phyloP scores from a whole-genome alignment of 2,113 vertebrate genomes.

The Malurus alboscapulatus region DNA sequence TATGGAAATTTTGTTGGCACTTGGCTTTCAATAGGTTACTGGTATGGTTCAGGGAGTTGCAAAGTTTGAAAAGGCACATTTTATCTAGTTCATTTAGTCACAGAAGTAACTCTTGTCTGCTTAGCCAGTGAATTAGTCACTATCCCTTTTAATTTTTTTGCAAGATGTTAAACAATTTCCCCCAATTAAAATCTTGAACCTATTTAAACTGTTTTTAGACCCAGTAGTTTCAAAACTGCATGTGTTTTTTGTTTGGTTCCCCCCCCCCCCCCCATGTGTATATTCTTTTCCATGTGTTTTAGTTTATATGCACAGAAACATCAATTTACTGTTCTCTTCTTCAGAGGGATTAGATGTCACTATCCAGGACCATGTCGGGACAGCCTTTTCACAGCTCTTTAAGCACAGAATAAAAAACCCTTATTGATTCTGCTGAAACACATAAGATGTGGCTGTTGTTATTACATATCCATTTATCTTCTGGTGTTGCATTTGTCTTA shows the following conservation, averaged over 20 bases:
- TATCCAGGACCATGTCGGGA: not conserved
- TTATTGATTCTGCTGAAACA: conserved; percentile 31
- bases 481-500: not conserved
- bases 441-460: not conserved
- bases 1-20: conserved; percentile 17
- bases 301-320: not conserved
- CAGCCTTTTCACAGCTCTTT: conserved; percentile 22
- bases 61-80: not conserved
- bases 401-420: conserved; percentile 2
- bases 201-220: not conserved
- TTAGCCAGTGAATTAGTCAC: not conserved
- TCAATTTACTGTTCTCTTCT: not conserved
- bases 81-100: not conserved
- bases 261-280: accelerated
- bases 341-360: not conserved
- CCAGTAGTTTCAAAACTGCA: not conserved
- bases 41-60: not conserved
- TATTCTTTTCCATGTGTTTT: not conserved
- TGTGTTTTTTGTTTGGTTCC: not conserved
- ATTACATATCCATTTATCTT: conserved; percentile 3
- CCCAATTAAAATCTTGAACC: not conserved
- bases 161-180: not conserved
- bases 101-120: not conserved
- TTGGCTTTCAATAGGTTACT: conserved; percentile 5
- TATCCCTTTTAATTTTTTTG: not conserved